These are phyloP conservation scores for Cryptocephalus primarius DNA, from an alignment of 2,888 invertebrate species.

Conservation along the genomic window DNA sequence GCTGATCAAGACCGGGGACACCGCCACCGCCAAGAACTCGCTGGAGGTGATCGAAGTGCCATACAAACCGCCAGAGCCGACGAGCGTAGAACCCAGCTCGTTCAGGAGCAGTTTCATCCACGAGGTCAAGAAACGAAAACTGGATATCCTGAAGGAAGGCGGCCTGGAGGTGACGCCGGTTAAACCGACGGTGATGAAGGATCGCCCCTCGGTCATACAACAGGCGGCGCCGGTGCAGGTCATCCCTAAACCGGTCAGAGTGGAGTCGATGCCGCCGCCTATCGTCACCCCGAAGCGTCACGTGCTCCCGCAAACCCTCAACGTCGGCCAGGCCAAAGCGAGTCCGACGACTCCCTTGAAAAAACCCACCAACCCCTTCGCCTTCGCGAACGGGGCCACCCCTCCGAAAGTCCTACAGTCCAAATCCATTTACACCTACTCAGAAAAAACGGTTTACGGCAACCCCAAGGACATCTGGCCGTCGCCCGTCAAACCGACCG, in stretches of 20 bases:
- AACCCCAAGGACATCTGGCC: conserved; percentile 60
- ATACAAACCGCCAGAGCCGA: conserved; percentile 52
- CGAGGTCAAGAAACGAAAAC: conserved; percentile 52
- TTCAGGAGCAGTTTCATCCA: conserved; percentile 18
- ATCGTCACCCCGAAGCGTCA: not conserved
- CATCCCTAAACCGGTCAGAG: conserved; percentile 12
- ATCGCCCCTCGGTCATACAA: conserved; percentile 32
- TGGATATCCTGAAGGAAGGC: conserved; percentile 64
- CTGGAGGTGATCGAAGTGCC: conserved; percentile 32
- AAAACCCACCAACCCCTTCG: conserved; percentile 22
- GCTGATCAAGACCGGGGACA: conserved; percentile 27
- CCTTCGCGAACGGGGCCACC: conserved; percentile 10
- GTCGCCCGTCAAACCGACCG: conserved; percentile 36
- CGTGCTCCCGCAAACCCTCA: conserved; percentile 1
- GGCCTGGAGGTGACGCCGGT: conserved; percentile 67
- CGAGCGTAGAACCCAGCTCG: conserved; percentile 40
- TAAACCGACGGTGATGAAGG: conserved; percentile 24
- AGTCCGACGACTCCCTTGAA: conserved; percentile 18
- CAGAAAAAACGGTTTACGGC: conserved; percentile 57
- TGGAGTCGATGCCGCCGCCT: conserved; percentile 24
- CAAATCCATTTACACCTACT: conserved; percentile 52
- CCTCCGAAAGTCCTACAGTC: conserved; percentile 52
- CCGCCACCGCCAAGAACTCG: conserved; percentile 10
- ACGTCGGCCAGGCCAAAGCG: conserved; percentile 18
- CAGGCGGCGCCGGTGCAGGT: conserved; percentile 13